Percentiles rank a stretch among this genome's conserved stretches.
Evolutionary conservation across 2,113 vertebrate species (phyloP).

Genomic region (Bufo bufo): DNA sequence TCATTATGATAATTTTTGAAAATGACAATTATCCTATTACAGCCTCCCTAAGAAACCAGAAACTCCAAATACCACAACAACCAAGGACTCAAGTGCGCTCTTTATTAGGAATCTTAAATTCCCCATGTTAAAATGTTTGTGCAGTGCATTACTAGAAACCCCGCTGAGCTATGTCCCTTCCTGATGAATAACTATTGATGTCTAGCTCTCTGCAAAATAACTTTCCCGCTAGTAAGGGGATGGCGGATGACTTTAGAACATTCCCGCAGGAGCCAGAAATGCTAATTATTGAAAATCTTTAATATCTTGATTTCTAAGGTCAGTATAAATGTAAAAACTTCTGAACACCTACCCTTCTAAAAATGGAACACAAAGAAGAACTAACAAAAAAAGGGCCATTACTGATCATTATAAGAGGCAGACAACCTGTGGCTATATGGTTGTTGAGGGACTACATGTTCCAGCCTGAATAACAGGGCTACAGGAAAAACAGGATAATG

Average conservation of each 20-base stretch:
- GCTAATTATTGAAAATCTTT: conserved; percentile 36
- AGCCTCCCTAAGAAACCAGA: neutral
- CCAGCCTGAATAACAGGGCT: neutral
- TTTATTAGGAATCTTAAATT: neutral
- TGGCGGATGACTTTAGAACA: conserved; percentile 13
- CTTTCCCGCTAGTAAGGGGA: neutral
- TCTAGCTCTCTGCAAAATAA: conserved; percentile 13
- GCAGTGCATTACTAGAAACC: conserved; percentile 22
- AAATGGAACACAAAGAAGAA: neutral
- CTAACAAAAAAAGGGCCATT: neutral
- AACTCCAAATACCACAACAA: neutral
- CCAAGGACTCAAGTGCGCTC: neutral
- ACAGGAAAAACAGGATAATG: neutral
- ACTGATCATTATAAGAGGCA: neutral
- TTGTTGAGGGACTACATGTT: conserved; percentile 1
- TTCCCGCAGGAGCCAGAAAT: neutral
- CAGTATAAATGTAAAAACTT: conserved; percentile 9
- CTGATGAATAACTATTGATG: conserved; percentile 41
- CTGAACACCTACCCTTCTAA: neutral
- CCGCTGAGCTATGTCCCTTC: neutral
- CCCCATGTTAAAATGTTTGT: conserved; percentile 5
- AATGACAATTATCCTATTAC: neutral
- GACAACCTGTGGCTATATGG: neutral
- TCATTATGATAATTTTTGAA: conserved; percentile 13
- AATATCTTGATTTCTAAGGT: neutral